These are phyloP conservation scores for Plagodis pulveraria DNA, from an alignment of 2,888 invertebrate genomes.

Conservation along the genomic window DNA sequence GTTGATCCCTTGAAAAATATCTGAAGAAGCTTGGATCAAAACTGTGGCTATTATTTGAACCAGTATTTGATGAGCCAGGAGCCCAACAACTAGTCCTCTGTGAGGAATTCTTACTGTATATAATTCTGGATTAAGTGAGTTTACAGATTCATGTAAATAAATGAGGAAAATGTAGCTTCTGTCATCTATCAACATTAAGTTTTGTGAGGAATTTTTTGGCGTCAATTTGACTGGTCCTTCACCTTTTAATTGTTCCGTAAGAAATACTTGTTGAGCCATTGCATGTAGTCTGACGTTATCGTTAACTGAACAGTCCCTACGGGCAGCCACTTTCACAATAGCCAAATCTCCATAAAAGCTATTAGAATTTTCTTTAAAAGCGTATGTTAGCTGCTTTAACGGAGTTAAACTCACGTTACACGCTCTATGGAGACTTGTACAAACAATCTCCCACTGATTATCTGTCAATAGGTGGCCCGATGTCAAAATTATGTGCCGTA, in stretches of 20 bases:
- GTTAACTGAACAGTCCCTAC: constrained; percentile 93
- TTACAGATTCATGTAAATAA: constrained; percentile 90
- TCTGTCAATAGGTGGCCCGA: constrained; percentile 92
- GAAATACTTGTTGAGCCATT: constrained; percentile 94
- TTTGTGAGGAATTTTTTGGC: constrained; percentile 70
- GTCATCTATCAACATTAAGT: constrained; percentile 88
- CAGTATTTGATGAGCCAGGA: constrained; percentile 96
- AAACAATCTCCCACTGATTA: constrained; percentile 94
- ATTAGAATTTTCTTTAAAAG: constrained; percentile 95
- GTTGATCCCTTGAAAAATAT: constrained; percentile 86
- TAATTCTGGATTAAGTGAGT: constrained; percentile 89
- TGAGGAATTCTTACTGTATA: constrained; percentile 94
- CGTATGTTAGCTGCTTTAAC: constrained; percentile 93
- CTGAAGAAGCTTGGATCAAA: constrained; percentile 89
- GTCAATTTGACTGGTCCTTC: constrained; percentile 66
- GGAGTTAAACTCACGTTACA: constrained; percentile 95
- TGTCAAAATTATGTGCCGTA: constrained; percentile 93
- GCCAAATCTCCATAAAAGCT: constrained; percentile 97
- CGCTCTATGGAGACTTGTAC: constrained; percentile 92
- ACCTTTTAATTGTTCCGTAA: constrained; percentile 82
- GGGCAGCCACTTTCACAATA: constrained; percentile 96
- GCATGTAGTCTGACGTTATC: constrained; percentile 94
- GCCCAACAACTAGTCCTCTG: constrained; percentile 93
- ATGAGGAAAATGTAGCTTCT: constrained; percentile 95
- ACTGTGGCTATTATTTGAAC: constrained; percentile 95